Percentiles rank a stretch among this genome's conserved stretches.
These are phyloP conservation scores for Subanguina moxae DNA, from an alignment of 1,140 invertebrate species.

Conservation along the genomic window DNA sequence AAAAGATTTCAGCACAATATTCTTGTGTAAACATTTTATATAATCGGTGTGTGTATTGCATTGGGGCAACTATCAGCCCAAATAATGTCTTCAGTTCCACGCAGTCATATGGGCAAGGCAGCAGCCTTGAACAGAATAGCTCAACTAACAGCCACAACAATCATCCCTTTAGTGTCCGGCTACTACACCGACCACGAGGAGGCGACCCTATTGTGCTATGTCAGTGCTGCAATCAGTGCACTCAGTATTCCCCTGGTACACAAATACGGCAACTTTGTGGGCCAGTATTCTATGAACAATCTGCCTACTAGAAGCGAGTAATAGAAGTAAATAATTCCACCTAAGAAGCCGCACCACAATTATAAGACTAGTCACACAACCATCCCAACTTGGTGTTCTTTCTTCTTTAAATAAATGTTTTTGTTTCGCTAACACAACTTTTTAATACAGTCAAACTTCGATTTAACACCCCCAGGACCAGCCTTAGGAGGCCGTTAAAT, in stretches of 20 bases:
- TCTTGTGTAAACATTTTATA: slow-evolving; percentile 15
- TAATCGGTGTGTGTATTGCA: slow-evolving; percentile 26
- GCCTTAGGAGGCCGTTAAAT: too few relatives aligned
- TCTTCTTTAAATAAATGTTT: too few relatives aligned
- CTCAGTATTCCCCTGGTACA: slow-evolving; percentile 27
- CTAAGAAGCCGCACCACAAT: too few relatives aligned
- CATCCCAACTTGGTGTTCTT: too few relatives aligned
- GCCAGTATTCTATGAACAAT: slow-evolving; percentile 25
- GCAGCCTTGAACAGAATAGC: slow-evolving; percentile 43
- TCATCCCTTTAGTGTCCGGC: slow-evolving; percentile 42
- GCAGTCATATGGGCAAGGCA: slow-evolving; percentile 39
- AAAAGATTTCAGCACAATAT: background rate
- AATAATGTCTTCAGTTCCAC: slow-evolving; percentile 33
- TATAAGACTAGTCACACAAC: too few relatives aligned
- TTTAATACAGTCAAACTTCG: too few relatives aligned
- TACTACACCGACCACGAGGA: slow-evolving; percentile 31
- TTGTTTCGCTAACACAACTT: too few relatives aligned
- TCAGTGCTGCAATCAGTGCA: slow-evolving; percentile 28
- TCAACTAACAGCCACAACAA: slow-evolving; percentile 34
- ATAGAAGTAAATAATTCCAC: too few relatives aligned
- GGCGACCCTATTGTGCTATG: slow-evolving; percentile 27
- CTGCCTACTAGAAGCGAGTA: slow-evolving; percentile 12
- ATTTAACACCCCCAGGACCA: too few relatives aligned
- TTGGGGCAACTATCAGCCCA: slow-evolving; percentile 29
- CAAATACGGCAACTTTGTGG: slow-evolving; percentile 39